Evolutionary conservation across 2,113 vertebrate genomes (phyloP), one percentile per base, ranked within the genome.

Genomic region (Coptodon bakossiorum): DNA sequence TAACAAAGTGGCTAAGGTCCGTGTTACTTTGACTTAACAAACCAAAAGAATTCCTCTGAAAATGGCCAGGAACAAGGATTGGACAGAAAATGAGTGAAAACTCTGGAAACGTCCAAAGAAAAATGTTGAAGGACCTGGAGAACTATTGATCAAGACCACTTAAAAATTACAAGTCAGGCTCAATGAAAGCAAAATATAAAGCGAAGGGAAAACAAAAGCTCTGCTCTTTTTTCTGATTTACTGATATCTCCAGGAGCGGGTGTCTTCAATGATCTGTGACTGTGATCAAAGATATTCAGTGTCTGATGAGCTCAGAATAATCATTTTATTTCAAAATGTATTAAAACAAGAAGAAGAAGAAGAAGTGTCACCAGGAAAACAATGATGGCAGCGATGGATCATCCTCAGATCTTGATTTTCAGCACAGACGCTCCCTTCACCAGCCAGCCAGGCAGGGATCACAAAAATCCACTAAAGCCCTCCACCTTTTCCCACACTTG

Each of bases 381-480:
- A 85, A 52, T 12, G 80, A 81, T 22, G 66, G 82, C 80, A 17
- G 63, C 9, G 24, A 82, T 9, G 27, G 80, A 36, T 83, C 85
- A 54, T 82, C 66, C 79, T 86, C 5, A 82, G 54, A 88, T 54
- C 76, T 80, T 24, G 85, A 68, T 85, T 92, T 81, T 88, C 11
- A 48, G 78, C 12, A 11, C 61, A 83, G 82, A 90, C 73, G 8
- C 68, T 90, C 59, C 86, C 78, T 80, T 83, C 40, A 86, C 79
- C 91, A 90, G 85, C 79, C 90, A 90, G 91, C 87, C 80, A 91
- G 66, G 79, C 85, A 84, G 88, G 92, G 90, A 93, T 92, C 93
- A 83, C 86, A 78, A 82, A 95, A 95, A 95, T 96, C 94, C 94
- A 91, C 88, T 86, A 93, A 94, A 95, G 89, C 92, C 92, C 84